These are phyloP conservation scores for Blennius ocellaris DNA, from an alignment of 2,113 vertebrate genomes.

Conservation along the genomic window DNA sequence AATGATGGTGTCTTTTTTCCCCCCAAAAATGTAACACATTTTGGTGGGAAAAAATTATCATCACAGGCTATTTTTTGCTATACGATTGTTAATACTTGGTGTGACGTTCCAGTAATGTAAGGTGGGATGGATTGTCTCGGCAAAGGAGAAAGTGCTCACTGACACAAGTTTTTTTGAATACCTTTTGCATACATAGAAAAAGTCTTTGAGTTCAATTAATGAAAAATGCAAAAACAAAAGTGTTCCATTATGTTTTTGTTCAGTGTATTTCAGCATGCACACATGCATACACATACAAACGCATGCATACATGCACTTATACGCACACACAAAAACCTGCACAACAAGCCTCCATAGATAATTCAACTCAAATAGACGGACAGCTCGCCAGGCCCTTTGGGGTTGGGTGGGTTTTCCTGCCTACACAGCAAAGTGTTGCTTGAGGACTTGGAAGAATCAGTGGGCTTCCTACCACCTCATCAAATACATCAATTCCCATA, in stretches of 20 bases:
- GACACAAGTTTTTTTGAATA: no score
- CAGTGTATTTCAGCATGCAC: no score
- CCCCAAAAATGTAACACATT: constrained; percentile 38
- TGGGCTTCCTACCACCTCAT: constrained; percentile 44
- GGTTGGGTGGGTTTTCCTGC: constrained; percentile 21
- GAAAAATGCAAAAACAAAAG: no score
- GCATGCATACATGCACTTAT: background rate
- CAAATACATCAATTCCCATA: constrained; percentile 45
- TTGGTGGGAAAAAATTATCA: no score
- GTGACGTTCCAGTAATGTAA: constrained; percentile 37
- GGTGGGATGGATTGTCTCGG: no score
- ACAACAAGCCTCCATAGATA: constrained; percentile 10
- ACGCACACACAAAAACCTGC: background rate
- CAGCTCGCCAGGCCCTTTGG: constrained; percentile 35
- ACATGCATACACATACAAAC: no score
- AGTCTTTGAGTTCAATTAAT: no score
- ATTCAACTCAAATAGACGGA: constrained; percentile 21
- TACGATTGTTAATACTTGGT: constrained; percentile 42
- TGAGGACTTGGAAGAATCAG: constrained; percentile 37
- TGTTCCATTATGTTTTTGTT: no score
- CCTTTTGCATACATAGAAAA: no score
- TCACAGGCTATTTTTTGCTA: no score
- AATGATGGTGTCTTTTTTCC: constrained; percentile 41
- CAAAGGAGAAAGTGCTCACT: no score
- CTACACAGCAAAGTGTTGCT: constrained; percentile 34